Conservation (phyloP, 1,140 invertebrate species). For the Kradibia gibbosae region DNA sequence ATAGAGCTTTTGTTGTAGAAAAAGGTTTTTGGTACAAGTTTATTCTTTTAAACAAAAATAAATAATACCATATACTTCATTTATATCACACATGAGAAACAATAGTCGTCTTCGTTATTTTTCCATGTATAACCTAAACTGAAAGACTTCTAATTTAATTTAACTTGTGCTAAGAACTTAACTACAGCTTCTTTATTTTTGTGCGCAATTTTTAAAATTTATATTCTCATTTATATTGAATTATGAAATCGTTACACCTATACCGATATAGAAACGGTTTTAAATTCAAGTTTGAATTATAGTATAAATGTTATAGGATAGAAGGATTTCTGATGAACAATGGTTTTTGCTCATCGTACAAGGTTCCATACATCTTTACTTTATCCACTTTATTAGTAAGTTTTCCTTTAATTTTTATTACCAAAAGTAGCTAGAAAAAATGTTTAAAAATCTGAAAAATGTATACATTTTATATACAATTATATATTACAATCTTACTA, state of each 20-base stretch:
- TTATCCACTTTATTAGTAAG: constrained; percentile 9
- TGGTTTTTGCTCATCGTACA: constrained; percentile 38
- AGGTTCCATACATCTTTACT: constrained; percentile 5
- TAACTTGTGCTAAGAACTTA: constrained; percentile 36
- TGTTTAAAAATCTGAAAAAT: constrained; percentile 29
- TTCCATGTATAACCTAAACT: constrained; percentile 38
- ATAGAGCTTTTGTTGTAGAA: background rate
- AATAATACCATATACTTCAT: constrained; percentile 24
- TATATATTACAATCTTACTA: constrained; percentile 25
- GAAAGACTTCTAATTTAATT: constrained; percentile 45
- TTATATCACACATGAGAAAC: constrained; percentile 39
- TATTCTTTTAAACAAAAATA: background rate
- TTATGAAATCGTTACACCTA: constrained; percentile 22
- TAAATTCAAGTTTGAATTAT: constrained; percentile 24
- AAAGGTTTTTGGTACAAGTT: background rate
- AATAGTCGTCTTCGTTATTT: constrained; percentile 19
- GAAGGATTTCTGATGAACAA: constrained; percentile 4
- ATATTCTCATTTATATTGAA: constrained; percentile 8
- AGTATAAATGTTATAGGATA: constrained; percentile 29
- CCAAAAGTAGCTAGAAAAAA: background rate
- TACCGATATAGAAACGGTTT: constrained; percentile 33
- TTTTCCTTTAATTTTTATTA: background rate
- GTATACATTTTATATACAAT: constrained; percentile 39
- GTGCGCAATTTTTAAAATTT: constrained; percentile 5
- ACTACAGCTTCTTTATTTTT: constrained; percentile 34